Percentiles rank a stretch among this genome's conserved stretches.
These are phyloP conservation scores for Xyliphius kryptos DNA, from an alignment of 2,113 vertebrate species.

Conservation along the genomic window DNA sequence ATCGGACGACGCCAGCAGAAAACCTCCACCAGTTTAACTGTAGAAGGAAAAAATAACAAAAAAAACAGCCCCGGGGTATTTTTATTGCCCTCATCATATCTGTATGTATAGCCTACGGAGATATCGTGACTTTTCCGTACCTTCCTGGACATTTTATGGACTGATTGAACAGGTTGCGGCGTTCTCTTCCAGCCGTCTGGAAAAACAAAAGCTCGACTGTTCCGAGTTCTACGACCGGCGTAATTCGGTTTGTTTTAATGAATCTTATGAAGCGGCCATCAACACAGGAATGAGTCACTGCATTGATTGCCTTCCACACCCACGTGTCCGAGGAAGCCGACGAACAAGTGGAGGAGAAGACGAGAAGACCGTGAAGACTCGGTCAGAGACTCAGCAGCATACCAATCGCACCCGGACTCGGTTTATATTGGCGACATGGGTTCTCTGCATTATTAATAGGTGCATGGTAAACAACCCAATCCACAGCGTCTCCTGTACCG, in stretches of 20 bases:
- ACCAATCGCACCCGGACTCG: conserved; percentile 31
- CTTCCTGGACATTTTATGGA: too few species aligned
- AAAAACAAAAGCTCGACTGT: conserved; percentile 42
- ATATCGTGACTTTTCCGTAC: too few species aligned
- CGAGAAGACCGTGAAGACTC: conserved; percentile 5
- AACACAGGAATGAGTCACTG: conserved; percentile 66
- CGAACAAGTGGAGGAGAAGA: conserved; percentile 13
- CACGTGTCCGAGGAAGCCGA: conserved; percentile 6
- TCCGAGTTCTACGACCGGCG: conserved; percentile 54
- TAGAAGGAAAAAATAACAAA: too few species aligned
- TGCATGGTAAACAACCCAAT: conserved; percentile 18
- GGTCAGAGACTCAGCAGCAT: conserved; percentile 38
- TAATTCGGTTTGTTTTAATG: conserved; percentile 65
- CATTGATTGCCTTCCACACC: conserved; percentile 56
- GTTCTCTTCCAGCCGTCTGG: conserved; percentile 30
- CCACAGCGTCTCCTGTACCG: too few species aligned
- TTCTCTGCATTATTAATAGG: conserved; percentile 29
- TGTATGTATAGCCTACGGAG: too few species aligned
- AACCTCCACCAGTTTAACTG: too few species aligned
- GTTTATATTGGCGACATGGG: conserved; percentile 23
- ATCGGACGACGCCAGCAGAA: too few species aligned
- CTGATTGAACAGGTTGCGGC: background rate
- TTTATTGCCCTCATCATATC: too few species aligned
- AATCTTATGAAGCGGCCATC: conserved; percentile 63
- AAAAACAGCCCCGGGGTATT: background rate